These are phyloP conservation scores for Pipistrellus pygmaeus DNA, from an alignment of 2,797 vertebrate species.

Conservation along the genomic window DNA sequence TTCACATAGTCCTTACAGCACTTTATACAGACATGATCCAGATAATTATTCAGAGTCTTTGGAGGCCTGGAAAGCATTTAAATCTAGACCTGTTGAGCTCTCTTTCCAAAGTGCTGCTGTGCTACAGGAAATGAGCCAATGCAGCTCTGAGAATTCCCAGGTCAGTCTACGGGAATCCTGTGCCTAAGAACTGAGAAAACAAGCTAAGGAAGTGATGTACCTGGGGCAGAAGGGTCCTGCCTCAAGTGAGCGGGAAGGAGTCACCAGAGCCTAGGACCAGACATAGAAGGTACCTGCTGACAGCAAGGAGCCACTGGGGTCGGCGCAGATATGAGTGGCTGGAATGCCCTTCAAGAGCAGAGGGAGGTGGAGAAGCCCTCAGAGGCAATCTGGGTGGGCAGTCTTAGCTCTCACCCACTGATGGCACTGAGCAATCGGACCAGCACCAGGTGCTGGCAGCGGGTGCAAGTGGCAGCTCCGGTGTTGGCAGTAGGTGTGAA, in stretches of 20 bases:
- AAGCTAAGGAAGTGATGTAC: neutral
- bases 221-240: neutral
- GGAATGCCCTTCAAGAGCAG: too few species aligned
- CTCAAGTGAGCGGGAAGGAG: neutral
- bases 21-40: neutral
- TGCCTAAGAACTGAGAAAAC: neutral
- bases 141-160: neutral
- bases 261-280: neutral
- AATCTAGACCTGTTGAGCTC: neutral
- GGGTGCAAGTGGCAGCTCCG: too few species aligned
- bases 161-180: neutral
- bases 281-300: neutral
- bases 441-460: too few species aligned
- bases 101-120: neutral
- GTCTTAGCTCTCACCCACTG: too few species aligned
- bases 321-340: rapidly evolving
- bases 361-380: too few species aligned
- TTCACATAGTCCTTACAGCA: neutral
- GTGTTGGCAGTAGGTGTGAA: too few species aligned
- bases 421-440: rapidly evolving
- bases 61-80: neutral
- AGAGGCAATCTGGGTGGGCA: too few species aligned
- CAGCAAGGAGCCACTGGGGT: too few species aligned
- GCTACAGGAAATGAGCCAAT: neutral
- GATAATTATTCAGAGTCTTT: neutral